phyloP scores from a whole-genome alignment of 2,888 invertebrate genomes.

The Cosmia trapezina region DNA sequence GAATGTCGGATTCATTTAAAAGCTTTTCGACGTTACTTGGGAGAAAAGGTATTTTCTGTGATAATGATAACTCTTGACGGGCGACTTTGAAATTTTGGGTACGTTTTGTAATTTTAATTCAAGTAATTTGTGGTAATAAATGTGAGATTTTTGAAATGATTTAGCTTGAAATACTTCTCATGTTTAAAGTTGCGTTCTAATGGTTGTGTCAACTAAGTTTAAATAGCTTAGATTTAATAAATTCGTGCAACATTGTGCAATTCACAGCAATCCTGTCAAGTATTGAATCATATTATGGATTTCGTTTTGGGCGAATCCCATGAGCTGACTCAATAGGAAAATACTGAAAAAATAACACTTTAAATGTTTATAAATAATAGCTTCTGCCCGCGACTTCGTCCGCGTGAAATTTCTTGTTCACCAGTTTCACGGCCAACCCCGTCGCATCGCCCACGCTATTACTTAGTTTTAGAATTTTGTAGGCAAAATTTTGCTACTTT shows the following conservation, averaged over 20 bases:
- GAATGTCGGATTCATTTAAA: conserved; percentile 40
- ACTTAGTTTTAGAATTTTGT: too few relatives aligned
- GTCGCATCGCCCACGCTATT: too few relatives aligned
- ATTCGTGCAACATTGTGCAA: background rate
- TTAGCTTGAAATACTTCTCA: conserved; percentile 10
- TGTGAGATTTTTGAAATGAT: conserved; percentile 15
- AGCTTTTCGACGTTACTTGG: conserved; percentile 42
- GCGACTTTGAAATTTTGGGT: conserved; percentile 26
- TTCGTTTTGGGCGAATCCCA: background rate
- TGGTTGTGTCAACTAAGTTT: background rate
- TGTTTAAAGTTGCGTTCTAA: conserved; percentile 2
- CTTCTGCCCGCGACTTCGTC: too few relatives aligned
- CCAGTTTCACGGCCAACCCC: too few relatives aligned
- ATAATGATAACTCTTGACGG: conserved; percentile 36
- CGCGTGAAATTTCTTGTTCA: too few relatives aligned
- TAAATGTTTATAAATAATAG: background rate
- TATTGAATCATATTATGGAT: background rate
- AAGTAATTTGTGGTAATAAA: conserved; percentile 28
- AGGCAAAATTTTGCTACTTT: too few relatives aligned
- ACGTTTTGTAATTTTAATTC: conserved; percentile 14
- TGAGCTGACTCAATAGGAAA: background rate
- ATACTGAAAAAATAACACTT: background rate
- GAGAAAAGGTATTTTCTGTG: conserved; percentile 31
- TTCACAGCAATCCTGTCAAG: background rate
- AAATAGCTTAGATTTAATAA: background rate